Evolutionary conservation across 1,140 invertebrate genomes (phyloP).

Genomic region (Megathymus violae): DNA sequence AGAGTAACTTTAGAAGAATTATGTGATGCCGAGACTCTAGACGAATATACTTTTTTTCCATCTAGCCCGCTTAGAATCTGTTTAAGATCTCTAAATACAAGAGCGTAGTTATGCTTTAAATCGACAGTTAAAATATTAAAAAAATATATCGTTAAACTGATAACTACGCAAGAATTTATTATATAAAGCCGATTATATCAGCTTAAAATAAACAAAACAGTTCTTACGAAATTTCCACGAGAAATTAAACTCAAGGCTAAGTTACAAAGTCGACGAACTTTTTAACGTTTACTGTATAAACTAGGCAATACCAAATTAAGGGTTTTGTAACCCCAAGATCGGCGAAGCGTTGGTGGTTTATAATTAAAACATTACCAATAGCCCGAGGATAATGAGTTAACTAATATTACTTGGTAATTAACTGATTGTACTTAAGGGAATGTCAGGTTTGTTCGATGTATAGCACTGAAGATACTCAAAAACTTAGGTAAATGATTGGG

Average conservation of each 20-base stretch:
- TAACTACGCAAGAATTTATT: background rate
- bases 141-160: conserved; percentile 14
- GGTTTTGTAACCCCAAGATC: conserved; percentile 72
- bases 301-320: conserved; percentile 58
- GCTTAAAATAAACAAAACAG: background rate
- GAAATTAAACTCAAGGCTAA: conserved; percentile 39
- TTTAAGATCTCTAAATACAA: too few species aligned
- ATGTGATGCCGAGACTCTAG: too few species aligned
- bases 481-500: too few species aligned
- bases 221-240: conserved; percentile 30
- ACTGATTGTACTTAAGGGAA: too few species aligned
- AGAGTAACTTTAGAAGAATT: too few species aligned
- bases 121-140: too few species aligned
- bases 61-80: too few species aligned
- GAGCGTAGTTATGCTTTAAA: too few species aligned
- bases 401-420: too few species aligned
- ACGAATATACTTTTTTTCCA: too few species aligned
- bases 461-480: too few species aligned
- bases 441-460: too few species aligned
- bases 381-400: conserved; percentile 73
- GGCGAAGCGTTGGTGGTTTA: conserved; percentile 69
- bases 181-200: background rate
- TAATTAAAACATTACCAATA: conserved; percentile 74
- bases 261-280: conserved; percentile 37
- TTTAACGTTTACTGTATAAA: conserved; percentile 49